These are phyloP conservation scores for Tetragonula clypearis DNA, from an alignment of 1,140 invertebrate genomes.

Conservation along the genomic window DNA sequence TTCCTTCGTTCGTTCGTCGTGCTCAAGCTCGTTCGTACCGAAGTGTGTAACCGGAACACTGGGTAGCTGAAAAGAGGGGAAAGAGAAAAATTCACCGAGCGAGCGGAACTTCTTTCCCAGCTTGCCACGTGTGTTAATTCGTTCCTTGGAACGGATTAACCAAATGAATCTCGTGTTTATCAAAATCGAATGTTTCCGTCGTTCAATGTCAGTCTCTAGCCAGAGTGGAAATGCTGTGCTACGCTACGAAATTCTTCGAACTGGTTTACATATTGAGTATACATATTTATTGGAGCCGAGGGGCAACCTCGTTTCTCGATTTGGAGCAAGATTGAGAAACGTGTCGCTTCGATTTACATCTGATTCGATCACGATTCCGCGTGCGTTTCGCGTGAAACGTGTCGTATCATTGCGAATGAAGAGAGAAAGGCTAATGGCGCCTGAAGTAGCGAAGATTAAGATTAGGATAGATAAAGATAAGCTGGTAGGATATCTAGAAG, in stretches of 20 bases:
- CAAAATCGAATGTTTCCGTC: not conserved
- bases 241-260: not conserved
- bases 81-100: conserved; percentile 25
- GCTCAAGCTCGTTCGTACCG: no score
- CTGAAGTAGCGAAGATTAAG: not conserved
- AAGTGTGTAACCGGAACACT: conserved; percentile 33
- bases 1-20: not conserved
- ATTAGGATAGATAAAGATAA: not conserved
- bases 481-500: not conserved
- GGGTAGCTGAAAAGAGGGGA: not conserved
- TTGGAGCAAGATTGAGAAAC: not conserved
- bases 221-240: no score
- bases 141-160: conserved; percentile 11
- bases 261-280: not conserved
- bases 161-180: not conserved
- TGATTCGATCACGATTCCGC: not conserved
- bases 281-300: not conserved
- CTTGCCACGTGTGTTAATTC: conserved; percentile 16
- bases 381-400: not conserved
- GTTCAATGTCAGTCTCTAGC: not conserved
- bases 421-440: not conserved
- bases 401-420: not conserved
- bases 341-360: not conserved
- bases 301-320: not conserved
- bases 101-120: not conserved